Percentiles rank a stretch among this genome's conserved stretches.
phyloP scores from a whole-genome alignment of 2,888 invertebrate genomes.

The Acrobasis repandana region DNA sequence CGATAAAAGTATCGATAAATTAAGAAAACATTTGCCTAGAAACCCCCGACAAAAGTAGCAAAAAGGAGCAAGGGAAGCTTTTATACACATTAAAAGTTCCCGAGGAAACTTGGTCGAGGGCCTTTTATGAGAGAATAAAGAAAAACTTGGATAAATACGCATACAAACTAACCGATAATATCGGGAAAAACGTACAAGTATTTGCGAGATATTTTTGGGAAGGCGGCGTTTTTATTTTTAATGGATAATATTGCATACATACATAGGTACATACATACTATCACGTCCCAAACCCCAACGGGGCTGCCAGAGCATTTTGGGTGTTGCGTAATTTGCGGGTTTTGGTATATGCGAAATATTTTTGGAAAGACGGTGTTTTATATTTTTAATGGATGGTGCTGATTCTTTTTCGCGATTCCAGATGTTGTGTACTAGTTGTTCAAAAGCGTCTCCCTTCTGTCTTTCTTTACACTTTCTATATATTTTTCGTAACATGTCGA shows the following conservation, averaged over 20 bases:
- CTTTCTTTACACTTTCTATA: no score
- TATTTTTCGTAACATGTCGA: no score
- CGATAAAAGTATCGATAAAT: slow-evolving; percentile 32
- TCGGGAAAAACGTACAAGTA: slow-evolving; percentile 27
- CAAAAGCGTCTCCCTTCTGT: no score
- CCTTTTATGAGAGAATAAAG: slow-evolving; percentile 47
- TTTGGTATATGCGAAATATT: no score
- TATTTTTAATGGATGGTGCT: no score
- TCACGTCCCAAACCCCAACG: no score
- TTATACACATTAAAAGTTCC: slow-evolving; percentile 63
- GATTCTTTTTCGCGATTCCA: no score
- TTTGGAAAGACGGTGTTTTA: no score
- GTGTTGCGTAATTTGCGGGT: no score
- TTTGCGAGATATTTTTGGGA: slow-evolving; percentile 22
- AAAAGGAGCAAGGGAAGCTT: slow-evolving; percentile 47
- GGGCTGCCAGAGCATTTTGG: no score
- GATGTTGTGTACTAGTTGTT: no score
- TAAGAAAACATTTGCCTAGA: slow-evolving; percentile 35
- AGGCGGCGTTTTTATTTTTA: slow-evolving; percentile 23
- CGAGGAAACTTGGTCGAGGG: slow-evolving; percentile 45
- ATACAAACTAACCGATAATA: slow-evolving; percentile 41
- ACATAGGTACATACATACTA: no score
- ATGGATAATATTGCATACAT: neutral
- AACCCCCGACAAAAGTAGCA: slow-evolving; percentile 40
- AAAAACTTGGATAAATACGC: slow-evolving; percentile 43